Evolutionary conservation across 2,888 invertebrate genomes (phyloP).

Genomic region (Lasioglossum figueresi): DNA sequence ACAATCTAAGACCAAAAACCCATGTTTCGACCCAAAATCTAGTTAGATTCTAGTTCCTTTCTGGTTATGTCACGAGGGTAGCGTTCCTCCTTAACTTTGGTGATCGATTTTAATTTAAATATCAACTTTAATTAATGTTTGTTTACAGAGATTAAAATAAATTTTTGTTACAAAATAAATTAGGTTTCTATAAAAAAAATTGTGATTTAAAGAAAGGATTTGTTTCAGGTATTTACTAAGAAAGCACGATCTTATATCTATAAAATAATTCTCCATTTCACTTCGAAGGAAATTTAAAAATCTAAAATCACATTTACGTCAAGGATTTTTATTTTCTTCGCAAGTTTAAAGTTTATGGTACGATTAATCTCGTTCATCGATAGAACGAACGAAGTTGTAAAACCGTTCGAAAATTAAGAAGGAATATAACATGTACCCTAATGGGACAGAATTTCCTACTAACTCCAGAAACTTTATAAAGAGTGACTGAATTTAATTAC

Average conservation of each 20-base stretch:
- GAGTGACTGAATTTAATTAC: constrained; percentile 54
- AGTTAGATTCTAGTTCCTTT: too few relatives aligned
- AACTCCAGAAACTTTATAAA: constrained; percentile 5
- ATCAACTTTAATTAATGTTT: too few relatives aligned
- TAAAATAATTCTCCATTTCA: neutral
- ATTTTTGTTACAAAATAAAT: neutral
- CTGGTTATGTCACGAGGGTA: too few relatives aligned
- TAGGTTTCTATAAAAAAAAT: neutral
- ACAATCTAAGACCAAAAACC: too few relatives aligned
- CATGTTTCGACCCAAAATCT: too few relatives aligned
- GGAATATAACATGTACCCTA: neutral
- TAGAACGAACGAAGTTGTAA: neutral
- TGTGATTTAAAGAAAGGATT: neutral
- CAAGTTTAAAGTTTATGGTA: neutral
- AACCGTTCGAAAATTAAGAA: neutral
- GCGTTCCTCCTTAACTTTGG: too few relatives aligned
- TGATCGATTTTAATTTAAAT: too few relatives aligned
- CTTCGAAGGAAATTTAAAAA: neutral
- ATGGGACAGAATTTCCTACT: constrained; percentile 2
- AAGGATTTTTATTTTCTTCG: neutral
- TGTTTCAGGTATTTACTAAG: neutral
- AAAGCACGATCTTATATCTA: neutral
- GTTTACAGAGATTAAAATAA: too few relatives aligned
- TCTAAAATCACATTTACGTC: neutral
- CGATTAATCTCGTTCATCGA: neutral